Evolutionary conservation across 2,113 vertebrate species (phyloP), one percentile per base, ranked within the genome.

Genomic region (Mungos mungo): DNA sequence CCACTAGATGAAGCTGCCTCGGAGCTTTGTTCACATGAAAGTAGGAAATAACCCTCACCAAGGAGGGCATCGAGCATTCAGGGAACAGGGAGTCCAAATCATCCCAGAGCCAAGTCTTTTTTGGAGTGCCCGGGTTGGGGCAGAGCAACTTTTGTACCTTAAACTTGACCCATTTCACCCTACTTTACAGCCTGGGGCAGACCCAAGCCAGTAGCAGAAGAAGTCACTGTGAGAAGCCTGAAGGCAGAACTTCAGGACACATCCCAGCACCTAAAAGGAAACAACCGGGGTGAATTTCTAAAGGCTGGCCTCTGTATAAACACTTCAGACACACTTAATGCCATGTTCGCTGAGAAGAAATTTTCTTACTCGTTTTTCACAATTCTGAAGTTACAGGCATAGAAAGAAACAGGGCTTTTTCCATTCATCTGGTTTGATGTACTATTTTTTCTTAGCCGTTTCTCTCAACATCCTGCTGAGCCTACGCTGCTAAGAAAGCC

Each of bases 391-490:
- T 77, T 88, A 84, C 0, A 84, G 7, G 45, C 87, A 86, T 69
- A 63, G 93, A 87, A 90, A 92, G 71, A 93, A 95, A 71, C 35
- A 87, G 69, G 74, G 33, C 16, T 93, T 88, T 93, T 93, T 85
- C 90, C 87, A 90, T 84, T 93, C 72, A 68, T 96, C 76, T 85
- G 91, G 33, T 18, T 71, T 81, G 33, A 69, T 88, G 65, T 81
- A 50, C 60, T 88, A 41, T 93, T 92, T 94, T 93, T 88, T 54
- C 93, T 83, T 57, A 52, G 38, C 87, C 45, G 0, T 90, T 94
- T 94, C 83, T 97, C 41, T 52, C 85, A 91, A 82, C 94, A 97
- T 97, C 95, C 96, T 93, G 94, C 95, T 68, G 63, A 52, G 52
- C 88, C 88, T 90, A 86, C 2, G 19, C 77, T 57, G 52, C 77